These are phyloP conservation scores for Eulimnadia texana DNA, from an alignment of 1,140 invertebrate genomes.

Conservation along the genomic window DNA sequence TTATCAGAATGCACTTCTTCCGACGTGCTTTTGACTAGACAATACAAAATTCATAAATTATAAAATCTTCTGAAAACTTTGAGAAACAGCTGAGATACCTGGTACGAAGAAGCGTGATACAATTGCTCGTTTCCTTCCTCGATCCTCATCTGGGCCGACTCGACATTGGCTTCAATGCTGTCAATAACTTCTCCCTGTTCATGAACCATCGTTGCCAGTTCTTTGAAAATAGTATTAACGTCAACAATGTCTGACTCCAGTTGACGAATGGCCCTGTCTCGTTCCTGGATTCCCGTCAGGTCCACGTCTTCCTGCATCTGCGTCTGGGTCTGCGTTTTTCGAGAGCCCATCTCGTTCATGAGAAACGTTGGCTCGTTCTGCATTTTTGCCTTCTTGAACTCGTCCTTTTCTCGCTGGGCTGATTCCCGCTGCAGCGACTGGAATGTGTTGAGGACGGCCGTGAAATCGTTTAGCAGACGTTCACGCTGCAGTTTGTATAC, in stretches of 20 bases:
- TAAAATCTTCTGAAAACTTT: no score
- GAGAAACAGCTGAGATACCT: no score
- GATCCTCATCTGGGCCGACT: slow-evolving; percentile 74
- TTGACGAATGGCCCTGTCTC: slow-evolving; percentile 76
- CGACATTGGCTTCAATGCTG: slow-evolving; percentile 91
- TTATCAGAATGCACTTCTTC: slow-evolving; percentile 63
- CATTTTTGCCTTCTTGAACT: slow-evolving; percentile 1
- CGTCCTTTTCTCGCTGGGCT: slow-evolving; percentile 30
- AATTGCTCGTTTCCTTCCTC: slow-evolving; percentile 64
- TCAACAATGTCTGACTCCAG: slow-evolving; percentile 45
- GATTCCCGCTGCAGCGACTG: slow-evolving; percentile 36
- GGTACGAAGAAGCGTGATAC: slow-evolving; percentile 62
- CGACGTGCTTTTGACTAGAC: slow-evolving; percentile 66
- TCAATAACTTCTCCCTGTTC: slow-evolving; percentile 94
- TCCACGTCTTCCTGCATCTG: slow-evolving; percentile 71
- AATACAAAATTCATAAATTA: no score
- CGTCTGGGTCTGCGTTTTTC: slow-evolving; percentile 17
- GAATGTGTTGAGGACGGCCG: slow-evolving; percentile 77
- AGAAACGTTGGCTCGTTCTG: not conserved
- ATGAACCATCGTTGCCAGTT: slow-evolving; percentile 87
- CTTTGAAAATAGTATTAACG: slow-evolving; percentile 50
- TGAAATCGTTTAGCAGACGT: slow-evolving; percentile 84
- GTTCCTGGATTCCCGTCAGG: slow-evolving; percentile 67
- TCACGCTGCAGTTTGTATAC: slow-evolving; percentile 83
- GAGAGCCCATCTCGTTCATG: slow-evolving; percentile 1